Base-by-base conservation (phyloP, 1,140 invertebrate species). In the Ostrea edulis region DNA sequence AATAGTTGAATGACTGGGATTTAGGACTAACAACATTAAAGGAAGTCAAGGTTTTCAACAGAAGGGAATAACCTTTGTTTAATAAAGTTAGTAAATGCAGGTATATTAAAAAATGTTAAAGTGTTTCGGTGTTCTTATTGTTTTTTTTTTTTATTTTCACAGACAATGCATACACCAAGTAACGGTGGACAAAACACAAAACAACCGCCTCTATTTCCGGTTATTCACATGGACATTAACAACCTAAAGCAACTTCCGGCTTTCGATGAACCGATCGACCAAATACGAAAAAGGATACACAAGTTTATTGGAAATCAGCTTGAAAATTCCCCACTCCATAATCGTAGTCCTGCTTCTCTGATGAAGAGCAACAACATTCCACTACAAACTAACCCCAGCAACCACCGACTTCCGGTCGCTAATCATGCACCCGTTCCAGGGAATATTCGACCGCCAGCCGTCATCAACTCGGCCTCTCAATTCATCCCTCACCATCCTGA, bases 141-240 rank as follows among this genome's bases (percentile, higher is more conserved):
- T n/a, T 62, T 12, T 29, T 77, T 12, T 71, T 29, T 35, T 12
- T 35, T 11, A 12, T 29, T 77, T 29, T 35, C 29, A 8, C 68
- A 77, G 68, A 25, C 22, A 77, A 35, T 35, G 5, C 68, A 77
- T 14, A 4, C 25, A 17, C 29, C 68, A 4, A 29, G 9, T 8
- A 71, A 8, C 68, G 29, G 29, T 77, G 68, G 29, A 14, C 68
- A 77, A 22, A 22, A 77, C 14, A 29, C 68, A 35, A 77, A 29
- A 0, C 25, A 77, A 7, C 68, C 82, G 0, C 82, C 82, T 20
- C 44, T 53, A 0, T 53, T 83, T 9, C 82, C 82, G 0, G 52
- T 83, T 22, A 83, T 83, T 52, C 82, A 83, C 22, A 83, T 83
- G 82, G 82, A 83, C 25, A 83, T 83, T 52, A 54, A 52, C 52